Evolutionary conservation across 2,113 vertebrate genomes (phyloP), one percentile per base, ranked within the genome.

Genomic region (Phylloscopus trochiloides): DNA sequence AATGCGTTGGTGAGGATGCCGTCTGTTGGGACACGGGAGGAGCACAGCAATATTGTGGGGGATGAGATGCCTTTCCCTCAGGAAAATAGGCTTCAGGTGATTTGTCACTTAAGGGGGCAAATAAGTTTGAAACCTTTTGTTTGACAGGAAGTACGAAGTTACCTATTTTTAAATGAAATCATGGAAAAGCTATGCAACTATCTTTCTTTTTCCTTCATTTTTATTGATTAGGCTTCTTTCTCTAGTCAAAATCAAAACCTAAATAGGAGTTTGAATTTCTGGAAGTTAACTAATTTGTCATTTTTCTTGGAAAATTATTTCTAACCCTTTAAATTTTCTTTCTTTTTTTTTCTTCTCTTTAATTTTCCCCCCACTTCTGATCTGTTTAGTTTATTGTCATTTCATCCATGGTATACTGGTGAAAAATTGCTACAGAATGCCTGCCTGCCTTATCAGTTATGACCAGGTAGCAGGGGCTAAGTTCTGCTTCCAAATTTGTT

Each of bases 1-100:
- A 17, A 8, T 0, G 1, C 12, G 65, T 12, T 9, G 17, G 17
- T 15, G 34, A 45, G 11, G 25, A 2, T 36, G 45, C 10, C 2
- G 1, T 22, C 34, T 20, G 28, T 25, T 1, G 4, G 38, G 50
- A 45, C 7, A 16, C 4, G 1, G 22, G 17, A 66, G 24, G 16
- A 48, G 20, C 3, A 9, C 21, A 24, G 15, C 51, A 8, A 21
- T 66, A 21, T 3, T 1, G 0, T 3, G 45, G n/a, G 55, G 22
- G 8, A 52, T 3, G 7, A 2, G 1, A 20, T 14, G 12, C 4
- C 22, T 48, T 45, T 70, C 70, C 80, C 80, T 58, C 31, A 58
- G 38, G 38, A 52, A 92, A 62, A 66, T 1, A 28, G 25, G 9
- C 12, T 71, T 74, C 22, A 16, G 17, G 2, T 54, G 34, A 21